A percentile compares a stretch with the other conserved stretches of the same genome.
phyloP scores from a whole-genome alignment of 2,113 vertebrate species.

The Nothoprocta pentlandii region DNA sequence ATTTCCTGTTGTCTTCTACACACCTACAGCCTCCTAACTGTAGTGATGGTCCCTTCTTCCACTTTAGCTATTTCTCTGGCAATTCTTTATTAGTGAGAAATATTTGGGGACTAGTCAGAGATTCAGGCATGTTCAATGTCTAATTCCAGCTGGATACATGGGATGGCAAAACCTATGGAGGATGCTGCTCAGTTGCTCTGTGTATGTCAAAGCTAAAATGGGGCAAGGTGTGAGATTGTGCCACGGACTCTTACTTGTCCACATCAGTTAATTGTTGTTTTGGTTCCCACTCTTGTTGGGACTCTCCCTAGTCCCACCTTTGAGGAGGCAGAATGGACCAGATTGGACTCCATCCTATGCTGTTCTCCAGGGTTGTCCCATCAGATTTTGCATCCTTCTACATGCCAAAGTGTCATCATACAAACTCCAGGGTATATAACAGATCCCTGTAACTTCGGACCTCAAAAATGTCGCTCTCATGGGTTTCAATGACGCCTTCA shows the following conservation, averaged over 20 bases:
- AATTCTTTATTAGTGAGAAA: background rate
- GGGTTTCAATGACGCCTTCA: background rate
- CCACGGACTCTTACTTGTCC: background rate
- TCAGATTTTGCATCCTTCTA: background rate
- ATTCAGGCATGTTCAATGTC: background rate
- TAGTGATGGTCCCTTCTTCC: background rate
- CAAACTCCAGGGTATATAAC: background rate
- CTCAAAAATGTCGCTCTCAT: background rate
- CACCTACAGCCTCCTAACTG: background rate
- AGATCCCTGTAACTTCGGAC: background rate
- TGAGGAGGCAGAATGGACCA: background rate
- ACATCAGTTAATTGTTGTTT: background rate
- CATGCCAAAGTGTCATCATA: fast-evolving
- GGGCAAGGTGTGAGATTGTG: fast-evolving
- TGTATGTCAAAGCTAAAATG: background rate
- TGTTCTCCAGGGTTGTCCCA: background rate
- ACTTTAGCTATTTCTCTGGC: background rate
- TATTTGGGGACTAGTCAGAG: background rate
- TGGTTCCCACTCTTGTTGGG: background rate
- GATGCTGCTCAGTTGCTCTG: background rate
- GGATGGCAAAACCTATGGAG: background rate
- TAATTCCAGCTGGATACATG: background rate
- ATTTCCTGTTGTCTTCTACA: background rate
- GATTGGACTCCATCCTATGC: background rate
- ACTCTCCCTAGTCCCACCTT: background rate